Base-by-base conservation (phyloP, 2,888 invertebrate species). In the Druceiella hillmani region DNA sequence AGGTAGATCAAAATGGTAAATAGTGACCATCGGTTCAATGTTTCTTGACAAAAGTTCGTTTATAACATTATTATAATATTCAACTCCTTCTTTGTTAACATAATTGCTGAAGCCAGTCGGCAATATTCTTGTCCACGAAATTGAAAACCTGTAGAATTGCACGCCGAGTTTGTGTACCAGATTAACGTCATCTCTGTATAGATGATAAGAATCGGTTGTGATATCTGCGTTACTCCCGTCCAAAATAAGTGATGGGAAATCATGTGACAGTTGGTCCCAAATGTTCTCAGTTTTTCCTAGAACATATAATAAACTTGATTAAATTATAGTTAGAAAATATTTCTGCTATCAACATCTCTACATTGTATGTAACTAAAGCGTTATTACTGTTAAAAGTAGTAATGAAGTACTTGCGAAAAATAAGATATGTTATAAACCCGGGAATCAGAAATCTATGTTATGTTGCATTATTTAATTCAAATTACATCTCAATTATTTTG, bases 161-260 rank as follows among this genome's bases (percentile, higher is more conserved):
- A 63, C 56, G 3, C 55, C 55, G 13, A 61, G 38, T 28, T 54
- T 36, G 17, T 45, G 49, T 1, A 59, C n/a, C 6, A 58, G 33
- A 14, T 46, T 38, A 2, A 61, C 49, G 38, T 61, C 60, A 27
- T 74, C 68, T 46, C 63, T 59, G 48, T 65, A 74, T 47, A 65
- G 66, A 51, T 74, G 61, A 50, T 75, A 77, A n/a, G 74, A 75
- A 55, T 79, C 74, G 42, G 75, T 71, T 1, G 78, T 73, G 2
- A 74, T 53, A 43, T 78, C 74, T 0, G 74, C 78, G 31, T 66
- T 74, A 2, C 61, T 59, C 3, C 55, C 48, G 36, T 27, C 27
- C n/a, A 10, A 4, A 4, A 10, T 10, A 5, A 7, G 6, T 4
- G 10, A 27, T 7, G 27, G 10, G 5, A 10, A 3, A 42, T 31